Percentiles rank a stretch among this genome's conserved stretches.
Evolutionary conservation across 2,888 invertebrate species (phyloP).

Genomic region (Adineta ricciae): DNA sequence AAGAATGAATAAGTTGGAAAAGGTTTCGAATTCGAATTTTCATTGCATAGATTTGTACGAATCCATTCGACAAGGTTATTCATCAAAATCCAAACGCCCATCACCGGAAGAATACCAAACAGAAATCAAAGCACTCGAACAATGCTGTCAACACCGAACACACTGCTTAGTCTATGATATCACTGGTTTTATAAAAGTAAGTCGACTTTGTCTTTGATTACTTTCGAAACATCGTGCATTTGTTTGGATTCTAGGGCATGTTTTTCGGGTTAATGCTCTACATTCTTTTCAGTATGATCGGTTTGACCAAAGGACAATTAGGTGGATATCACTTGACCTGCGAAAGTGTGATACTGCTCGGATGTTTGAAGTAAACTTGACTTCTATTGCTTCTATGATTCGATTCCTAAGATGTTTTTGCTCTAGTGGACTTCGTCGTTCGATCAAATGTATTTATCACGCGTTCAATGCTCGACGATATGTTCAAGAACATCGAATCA

Average conservation of each 20-base stretch:
- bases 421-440: not conserved
- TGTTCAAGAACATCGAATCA: not conserved
- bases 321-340: not conserved
- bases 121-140: not conserved
- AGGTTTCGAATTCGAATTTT: not conserved
- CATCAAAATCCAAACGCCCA: not conserved
- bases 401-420: not conserved
- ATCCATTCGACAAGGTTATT: not conserved
- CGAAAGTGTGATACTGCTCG: not conserved
- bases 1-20: not conserved
- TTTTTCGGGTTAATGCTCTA: not conserved
- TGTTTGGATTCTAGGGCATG: not conserved
- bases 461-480: not conserved
- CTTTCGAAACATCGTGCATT: not conserved
- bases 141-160: slow-evolving; percentile 14
- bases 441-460: not conserved
- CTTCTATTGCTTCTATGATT: not conserved
- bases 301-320: not conserved
- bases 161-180: slow-evolving; percentile 1
- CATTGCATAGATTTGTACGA: not conserved
- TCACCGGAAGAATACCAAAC: not conserved
- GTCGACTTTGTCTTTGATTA: not conserved
- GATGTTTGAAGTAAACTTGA: not conserved
- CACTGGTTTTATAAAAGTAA: not conserved
- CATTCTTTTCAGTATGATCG: not conserved